A percentile compares a stretch with the other conserved stretches of the same genome.
Conservation (phyloP, 1,140 invertebrate genomes). For the Ooceraea biroi region DNA sequence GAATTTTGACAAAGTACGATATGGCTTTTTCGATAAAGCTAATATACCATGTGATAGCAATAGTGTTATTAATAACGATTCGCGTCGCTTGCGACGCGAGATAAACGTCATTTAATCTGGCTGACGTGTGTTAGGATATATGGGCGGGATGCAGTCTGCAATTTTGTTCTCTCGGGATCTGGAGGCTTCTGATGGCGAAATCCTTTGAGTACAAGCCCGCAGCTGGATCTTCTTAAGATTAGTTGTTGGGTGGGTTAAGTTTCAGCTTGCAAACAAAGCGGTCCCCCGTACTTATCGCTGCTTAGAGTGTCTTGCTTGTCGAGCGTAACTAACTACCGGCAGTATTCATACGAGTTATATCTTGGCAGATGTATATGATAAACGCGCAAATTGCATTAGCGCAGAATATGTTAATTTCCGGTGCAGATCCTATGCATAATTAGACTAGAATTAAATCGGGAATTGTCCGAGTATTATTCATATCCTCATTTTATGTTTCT, state of each 20-base stretch:
- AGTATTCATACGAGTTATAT: constrained; percentile 65
- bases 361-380: constrained; percentile 18
- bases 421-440: background rate
- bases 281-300: constrained; percentile 61
- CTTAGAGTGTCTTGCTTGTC: constrained; percentile 66
- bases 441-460: background rate
- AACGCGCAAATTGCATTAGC: constrained; percentile 31
- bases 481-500: background rate
- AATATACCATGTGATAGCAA: background rate
- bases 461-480: background rate
- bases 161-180: constrained; percentile 61
- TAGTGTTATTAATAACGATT: constrained; percentile 46
- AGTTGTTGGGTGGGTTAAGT: constrained; percentile 70
- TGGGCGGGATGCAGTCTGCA: constrained; percentile 32
- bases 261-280: constrained; percentile 73
- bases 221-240: constrained; percentile 74
- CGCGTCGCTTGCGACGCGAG: background rate
- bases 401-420: background rate
- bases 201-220: constrained; percentile 72
- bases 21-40: background rate
- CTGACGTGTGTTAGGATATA: constrained; percentile 68
- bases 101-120: constrained; percentile 61
- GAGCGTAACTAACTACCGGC: constrained; percentile 64
- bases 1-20: background rate
- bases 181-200: constrained; percentile 35